These are phyloP conservation scores for Habropoda laboriosa DNA, from an alignment of 1,140 invertebrate genomes.

Conservation along the genomic window DNA sequence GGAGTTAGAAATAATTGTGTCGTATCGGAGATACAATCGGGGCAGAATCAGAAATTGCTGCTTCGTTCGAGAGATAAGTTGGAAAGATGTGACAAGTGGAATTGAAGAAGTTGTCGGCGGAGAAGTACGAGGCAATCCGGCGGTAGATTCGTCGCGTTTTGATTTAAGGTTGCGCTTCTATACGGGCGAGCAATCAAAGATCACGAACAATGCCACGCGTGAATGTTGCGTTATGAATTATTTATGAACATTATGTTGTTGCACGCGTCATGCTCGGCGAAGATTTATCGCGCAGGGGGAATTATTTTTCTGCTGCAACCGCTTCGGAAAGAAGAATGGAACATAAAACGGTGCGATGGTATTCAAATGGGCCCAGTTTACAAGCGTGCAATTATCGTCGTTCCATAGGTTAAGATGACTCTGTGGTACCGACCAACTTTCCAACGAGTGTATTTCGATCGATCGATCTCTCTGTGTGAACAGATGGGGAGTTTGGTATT, in stretches of 20 bases:
- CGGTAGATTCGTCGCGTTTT: not conserved
- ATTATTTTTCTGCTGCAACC: constrained; percentile 16
- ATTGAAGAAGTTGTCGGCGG: too few species aligned
- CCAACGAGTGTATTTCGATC: too few species aligned
- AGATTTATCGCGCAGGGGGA: constrained; percentile 18
- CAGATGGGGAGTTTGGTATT: too few species aligned
- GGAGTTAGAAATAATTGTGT: too few species aligned
- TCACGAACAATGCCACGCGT: constrained; percentile 22
- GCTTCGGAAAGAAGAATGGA: constrained; percentile 35
- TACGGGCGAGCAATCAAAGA: constrained; percentile 3
- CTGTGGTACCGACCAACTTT: too few species aligned
- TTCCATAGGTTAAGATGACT: not conserved
- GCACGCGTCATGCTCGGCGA: not conserved
- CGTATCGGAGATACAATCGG: too few species aligned
- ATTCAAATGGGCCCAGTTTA: constrained; percentile 3
- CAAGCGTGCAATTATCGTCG: constrained; percentile 21
- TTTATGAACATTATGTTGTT: constrained; percentile 29
- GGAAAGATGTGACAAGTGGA: too few species aligned
- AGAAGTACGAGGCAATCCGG: not conserved
- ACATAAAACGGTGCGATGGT: constrained; percentile 11
- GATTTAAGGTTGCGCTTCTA: not conserved
- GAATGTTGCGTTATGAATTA: constrained; percentile 44
- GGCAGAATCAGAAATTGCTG: too few species aligned
- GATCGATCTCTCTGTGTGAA: too few species aligned
- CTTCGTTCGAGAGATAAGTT: too few species aligned